These are phyloP conservation scores for Agonopterix subpropinquella DNA, from an alignment of 2,888 invertebrate genomes.

Conservation along the genomic window DNA sequence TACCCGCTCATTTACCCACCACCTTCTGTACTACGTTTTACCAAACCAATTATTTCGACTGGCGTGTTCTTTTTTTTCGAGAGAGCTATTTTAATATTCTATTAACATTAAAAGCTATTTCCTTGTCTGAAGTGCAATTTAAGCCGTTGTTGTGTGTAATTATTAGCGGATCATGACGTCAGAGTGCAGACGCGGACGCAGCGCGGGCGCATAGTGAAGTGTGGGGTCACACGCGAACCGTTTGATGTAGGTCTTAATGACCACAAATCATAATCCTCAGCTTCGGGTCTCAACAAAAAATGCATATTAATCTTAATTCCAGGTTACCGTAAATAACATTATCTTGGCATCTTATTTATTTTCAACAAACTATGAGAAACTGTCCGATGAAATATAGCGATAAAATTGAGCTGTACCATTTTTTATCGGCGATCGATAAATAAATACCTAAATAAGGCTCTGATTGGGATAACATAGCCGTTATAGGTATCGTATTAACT, in stretches of 20 bases:
- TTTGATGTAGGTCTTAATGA: constrained; percentile 59
- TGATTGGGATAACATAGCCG: constrained; percentile 31
- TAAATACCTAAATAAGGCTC: constrained; percentile 39
- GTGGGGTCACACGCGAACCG: constrained; percentile 48
- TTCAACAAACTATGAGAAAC: constrained; percentile 36
- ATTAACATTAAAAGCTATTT: no score
- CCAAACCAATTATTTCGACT: no score
- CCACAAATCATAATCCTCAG: constrained; percentile 53
- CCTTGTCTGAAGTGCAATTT: neutral
- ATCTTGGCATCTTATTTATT: constrained; percentile 21
- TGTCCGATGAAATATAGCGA: constrained; percentile 44
- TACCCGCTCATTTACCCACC: no score
- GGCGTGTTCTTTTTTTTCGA: no score
- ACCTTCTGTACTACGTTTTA: no score
- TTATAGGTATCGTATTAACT: constrained; percentile 46
- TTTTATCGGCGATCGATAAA: constrained; percentile 48
- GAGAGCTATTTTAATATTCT: no score
- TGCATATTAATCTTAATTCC: constrained; percentile 61
- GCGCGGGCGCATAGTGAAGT: constrained; percentile 3
- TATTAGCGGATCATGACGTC: constrained; percentile 20
- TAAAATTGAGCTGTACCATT: constrained; percentile 37
- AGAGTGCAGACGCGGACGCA: constrained; percentile 41
- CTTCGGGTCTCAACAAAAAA: constrained; percentile 40
- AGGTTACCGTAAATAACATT: constrained; percentile 45
- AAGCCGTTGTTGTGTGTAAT: neutral